These are phyloP conservation scores for Dryoscopus gambensis DNA, from an alignment of 2,113 vertebrate species.

Conservation along the genomic window DNA sequence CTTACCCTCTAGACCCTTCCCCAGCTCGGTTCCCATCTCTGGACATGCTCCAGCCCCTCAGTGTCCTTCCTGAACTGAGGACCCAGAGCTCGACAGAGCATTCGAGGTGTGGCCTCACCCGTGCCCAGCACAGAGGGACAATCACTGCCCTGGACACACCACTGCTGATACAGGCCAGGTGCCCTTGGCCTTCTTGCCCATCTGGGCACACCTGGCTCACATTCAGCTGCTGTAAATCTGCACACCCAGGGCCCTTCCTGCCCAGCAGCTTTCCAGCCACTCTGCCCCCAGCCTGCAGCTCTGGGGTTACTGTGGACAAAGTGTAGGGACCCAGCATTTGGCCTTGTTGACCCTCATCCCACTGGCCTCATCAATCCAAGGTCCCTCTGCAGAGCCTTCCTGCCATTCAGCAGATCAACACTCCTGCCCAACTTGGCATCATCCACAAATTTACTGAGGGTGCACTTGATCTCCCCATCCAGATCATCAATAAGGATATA, in stretches of 20 bases:
- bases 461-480: background rate
- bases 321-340: fast-evolving
- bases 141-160: too few relatives aligned
- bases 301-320: background rate
- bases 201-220: background rate
- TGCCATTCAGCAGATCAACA: background rate
- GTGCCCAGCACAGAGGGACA: background rate
- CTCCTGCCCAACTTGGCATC: background rate
- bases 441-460: background rate
- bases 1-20: background rate
- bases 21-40: background rate
- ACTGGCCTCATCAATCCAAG: background rate
- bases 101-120: background rate
- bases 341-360: background rate
- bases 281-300: background rate
- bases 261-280: background rate
- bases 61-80: background rate
- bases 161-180: background rate
- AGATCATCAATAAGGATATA: background rate
- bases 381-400: background rate
- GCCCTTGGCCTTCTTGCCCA: background rate
- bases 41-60: background rate
- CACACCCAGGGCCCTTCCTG: background rate
- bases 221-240: background rate
- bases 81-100: background rate